These are phyloP conservation scores for Genyomyrus donnyi DNA, from an alignment of 2,113 vertebrate species.

Conservation along the genomic window DNA sequence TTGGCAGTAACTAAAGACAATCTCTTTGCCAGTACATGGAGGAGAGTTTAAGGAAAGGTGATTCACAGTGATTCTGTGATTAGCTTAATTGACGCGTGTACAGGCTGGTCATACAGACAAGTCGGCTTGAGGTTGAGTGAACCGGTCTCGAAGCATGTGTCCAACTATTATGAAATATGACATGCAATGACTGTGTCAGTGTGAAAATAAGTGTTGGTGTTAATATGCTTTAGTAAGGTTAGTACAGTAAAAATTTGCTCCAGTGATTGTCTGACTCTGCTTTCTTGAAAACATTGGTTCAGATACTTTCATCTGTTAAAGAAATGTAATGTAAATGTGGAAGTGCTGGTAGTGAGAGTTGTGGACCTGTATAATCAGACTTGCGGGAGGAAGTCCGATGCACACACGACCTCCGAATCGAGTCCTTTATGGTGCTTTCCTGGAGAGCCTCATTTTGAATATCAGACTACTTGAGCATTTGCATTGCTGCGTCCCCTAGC, in stretches of 20 bases:
- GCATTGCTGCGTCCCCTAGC: neutral
- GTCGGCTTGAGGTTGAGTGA: neutral
- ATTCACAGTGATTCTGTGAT: neutral
- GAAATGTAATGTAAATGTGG: neutral
- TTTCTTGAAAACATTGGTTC: neutral
- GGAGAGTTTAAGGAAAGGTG: neutral
- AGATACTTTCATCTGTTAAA: neutral
- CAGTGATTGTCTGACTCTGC: neutral
- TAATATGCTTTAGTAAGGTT: neutral
- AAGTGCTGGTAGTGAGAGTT: neutral
- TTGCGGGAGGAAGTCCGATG: neutral
- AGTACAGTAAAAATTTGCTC: neutral
- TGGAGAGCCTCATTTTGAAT: neutral
- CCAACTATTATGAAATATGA: neutral
- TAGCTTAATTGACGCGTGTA: neutral
- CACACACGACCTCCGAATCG: neutral
- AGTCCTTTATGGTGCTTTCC: neutral
- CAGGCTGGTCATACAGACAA: neutral
- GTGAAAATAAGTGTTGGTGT: neutral
- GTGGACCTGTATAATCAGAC: neutral
- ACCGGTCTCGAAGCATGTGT: neutral
- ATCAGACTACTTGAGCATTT: neutral
- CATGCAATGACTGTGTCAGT: neutral
- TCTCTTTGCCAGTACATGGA: neutral
- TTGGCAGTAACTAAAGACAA: neutral